Base-by-base conservation (phyloP, 2,797 vertebrate species). In the Oryzias dopingdopingensis region DNA sequence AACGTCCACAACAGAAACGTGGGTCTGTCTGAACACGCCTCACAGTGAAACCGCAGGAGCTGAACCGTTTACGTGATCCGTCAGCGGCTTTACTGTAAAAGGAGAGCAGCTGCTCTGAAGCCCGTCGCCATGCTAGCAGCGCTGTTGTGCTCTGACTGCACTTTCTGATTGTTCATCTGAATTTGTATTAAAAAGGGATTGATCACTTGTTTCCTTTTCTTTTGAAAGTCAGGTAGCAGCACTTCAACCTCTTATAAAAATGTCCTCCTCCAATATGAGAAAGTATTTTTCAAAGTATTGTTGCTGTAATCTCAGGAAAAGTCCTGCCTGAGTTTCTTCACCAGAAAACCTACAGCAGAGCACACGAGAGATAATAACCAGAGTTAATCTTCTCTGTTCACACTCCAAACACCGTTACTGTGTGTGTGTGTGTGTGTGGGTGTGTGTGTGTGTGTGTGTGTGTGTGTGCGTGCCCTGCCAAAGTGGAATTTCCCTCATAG, bases 401-500 rank as follows among this genome's bases (percentile, higher is more conserved):
- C 67, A 74, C 74, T 83, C 70, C 46, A 50, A 56, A 73, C 56
- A 52, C 62, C 49, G 61, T 59, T 56, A 29, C 62, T 58, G 76
- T 76, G 81, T 80, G 77, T 59, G 64, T 57, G 56, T 7, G 69
- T 64, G 74, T 62, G 61, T 47, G 55, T 44, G 54, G 62, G 53
- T 42, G 67, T 60, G 24, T 43, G 62, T 22, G 45, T 77, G 83
- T 80, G 77, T 58, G 64, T 59, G 56, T 6, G 69, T 62, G 72
- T 62, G 61, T 47, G 57, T 44, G 18, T 18, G 18, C 18, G 18
- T 18, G 18, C 20, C 57, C 5, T 1, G 26, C 42, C 17, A 42
- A 65, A 62, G 40, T 41, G 79, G 85, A 87, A 85, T 83, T 83
- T 73, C 86, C 82, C 77, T 61, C 40, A 77, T 79, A 79, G 52